Percentiles rank a stretch among this genome's conserved stretches.
Evolutionary conservation across 2,113 vertebrate genomes (phyloP).

Genomic region (Pachyramphus minor): DNA sequence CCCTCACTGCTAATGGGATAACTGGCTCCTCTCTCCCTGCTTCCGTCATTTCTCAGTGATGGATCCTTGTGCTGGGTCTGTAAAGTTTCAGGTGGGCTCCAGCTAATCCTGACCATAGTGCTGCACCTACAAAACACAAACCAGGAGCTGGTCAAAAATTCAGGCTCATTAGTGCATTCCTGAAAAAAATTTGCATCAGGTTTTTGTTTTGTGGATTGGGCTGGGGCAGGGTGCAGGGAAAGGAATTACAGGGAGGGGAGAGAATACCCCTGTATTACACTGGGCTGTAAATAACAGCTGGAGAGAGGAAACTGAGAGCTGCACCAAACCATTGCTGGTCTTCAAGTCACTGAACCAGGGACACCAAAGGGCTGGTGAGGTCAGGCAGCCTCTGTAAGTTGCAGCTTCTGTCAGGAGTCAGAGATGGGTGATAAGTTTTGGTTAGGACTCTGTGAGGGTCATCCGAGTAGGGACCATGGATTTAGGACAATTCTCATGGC

Average conservation of each 20-base stretch:
- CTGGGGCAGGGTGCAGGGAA: neutral
- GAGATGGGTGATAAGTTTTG: neutral
- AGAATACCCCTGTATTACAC: neutral
- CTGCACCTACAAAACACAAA: neutral
- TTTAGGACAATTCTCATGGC: neutral
- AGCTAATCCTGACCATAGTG: accelerated
- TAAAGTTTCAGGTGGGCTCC: neutral
- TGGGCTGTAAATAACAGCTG: neutral
- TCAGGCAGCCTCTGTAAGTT: neutral
- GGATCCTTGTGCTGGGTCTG: neutral
- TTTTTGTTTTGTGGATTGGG: neutral
- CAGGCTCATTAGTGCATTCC: neutral
- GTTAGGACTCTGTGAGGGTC: neutral
- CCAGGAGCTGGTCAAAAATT: neutral
- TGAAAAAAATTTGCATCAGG: neutral
- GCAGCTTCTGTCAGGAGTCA: neutral
- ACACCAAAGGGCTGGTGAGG: neutral
- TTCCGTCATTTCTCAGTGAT: neutral
- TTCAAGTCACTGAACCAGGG: neutral
- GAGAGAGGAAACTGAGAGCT: neutral
- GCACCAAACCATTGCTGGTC: neutral
- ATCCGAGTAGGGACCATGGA: neutral
- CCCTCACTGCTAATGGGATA: accelerated
- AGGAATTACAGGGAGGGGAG: neutral
- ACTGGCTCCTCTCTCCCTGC: neutral